Evolutionary conservation across 2,113 vertebrate genomes (phyloP).

Genomic region (Silurus glanis): DNA sequence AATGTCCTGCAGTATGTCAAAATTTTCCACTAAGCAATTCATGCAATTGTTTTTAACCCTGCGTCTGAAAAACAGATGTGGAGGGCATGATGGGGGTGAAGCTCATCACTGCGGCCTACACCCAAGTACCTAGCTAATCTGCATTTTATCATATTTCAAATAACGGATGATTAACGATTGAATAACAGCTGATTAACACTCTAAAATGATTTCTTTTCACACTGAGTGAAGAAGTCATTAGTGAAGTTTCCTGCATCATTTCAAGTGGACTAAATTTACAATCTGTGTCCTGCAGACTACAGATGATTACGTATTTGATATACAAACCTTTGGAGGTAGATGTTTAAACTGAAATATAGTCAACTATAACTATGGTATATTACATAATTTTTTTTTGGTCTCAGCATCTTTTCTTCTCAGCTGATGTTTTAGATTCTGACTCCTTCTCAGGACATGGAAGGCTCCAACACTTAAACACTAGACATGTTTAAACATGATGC

Average conservation of each 20-base stretch:
- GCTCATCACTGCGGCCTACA: neutral
- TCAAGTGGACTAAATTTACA: neutral
- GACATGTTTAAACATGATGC: too few species aligned
- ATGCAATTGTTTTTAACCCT: too few species aligned
- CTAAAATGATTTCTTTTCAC: neutral
- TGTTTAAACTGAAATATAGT: neutral
- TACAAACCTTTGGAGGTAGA: neutral
- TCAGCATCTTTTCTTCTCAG: neutral
- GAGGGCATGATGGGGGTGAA: neutral
- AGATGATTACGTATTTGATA: neutral
- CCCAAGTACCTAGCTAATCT: neutral
- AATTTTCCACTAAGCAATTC: neutral
- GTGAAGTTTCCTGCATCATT: neutral
- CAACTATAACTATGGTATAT: neutral
- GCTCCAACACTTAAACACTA: neutral
- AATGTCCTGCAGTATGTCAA: neutral
- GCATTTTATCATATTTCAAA: neutral
- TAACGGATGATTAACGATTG: neutral
- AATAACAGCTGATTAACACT: conserved; percentile 10
- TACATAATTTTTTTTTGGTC: neutral
- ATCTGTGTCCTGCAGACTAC: neutral
- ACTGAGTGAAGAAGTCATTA: neutral
- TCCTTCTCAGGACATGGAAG: neutral
- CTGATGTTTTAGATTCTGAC: neutral
- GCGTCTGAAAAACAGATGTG: neutral